These are phyloP conservation scores for Mustela nigripes DNA, from an alignment of 2,113 vertebrate genomes.

Conservation along the genomic window DNA sequence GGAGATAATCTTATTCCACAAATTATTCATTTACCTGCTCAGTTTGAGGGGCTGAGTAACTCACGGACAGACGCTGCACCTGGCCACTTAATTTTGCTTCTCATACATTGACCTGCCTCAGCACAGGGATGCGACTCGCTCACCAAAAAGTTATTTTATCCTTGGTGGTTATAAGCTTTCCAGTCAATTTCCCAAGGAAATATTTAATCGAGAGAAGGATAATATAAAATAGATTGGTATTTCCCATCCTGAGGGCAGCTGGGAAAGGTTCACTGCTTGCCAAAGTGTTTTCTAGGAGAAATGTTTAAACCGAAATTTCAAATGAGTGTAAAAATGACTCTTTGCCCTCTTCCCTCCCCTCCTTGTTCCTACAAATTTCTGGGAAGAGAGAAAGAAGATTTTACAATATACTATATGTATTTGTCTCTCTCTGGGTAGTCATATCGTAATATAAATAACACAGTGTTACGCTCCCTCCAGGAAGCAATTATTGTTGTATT, in stretches of 20 bases:
- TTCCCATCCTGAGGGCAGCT: constrained; percentile 65
- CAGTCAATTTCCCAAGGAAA: constrained; percentile 76
- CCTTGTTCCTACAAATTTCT: constrained; percentile 14
- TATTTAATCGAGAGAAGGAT: constrained; percentile 70
- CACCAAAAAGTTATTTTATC: constrained; percentile 46
- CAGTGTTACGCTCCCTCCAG: not conserved
- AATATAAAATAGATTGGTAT: constrained; percentile 69
- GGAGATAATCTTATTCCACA: constrained; percentile 79
- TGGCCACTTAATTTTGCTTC: constrained; percentile 69
- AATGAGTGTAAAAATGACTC: constrained; percentile 14
- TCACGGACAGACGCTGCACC: constrained; percentile 43
- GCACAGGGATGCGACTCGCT: not conserved
- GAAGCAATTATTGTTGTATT: not conserved
- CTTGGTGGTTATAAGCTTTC: constrained; percentile 70
- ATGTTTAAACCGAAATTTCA: constrained; percentile 65
- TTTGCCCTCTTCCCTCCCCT: not conserved
- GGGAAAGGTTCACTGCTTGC: constrained; percentile 56
- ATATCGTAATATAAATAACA: not conserved
- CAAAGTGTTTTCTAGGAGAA: constrained; percentile 64
- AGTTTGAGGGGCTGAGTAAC: constrained; percentile 56
- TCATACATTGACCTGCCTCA: constrained; percentile 37
- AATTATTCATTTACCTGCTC: constrained; percentile 78
- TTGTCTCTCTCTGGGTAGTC: not conserved
- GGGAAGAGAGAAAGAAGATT: not conserved
- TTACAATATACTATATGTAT: not conserved